Conservation (phyloP, 2,888 invertebrate species). For the Drosophila glabriapex region DNA sequence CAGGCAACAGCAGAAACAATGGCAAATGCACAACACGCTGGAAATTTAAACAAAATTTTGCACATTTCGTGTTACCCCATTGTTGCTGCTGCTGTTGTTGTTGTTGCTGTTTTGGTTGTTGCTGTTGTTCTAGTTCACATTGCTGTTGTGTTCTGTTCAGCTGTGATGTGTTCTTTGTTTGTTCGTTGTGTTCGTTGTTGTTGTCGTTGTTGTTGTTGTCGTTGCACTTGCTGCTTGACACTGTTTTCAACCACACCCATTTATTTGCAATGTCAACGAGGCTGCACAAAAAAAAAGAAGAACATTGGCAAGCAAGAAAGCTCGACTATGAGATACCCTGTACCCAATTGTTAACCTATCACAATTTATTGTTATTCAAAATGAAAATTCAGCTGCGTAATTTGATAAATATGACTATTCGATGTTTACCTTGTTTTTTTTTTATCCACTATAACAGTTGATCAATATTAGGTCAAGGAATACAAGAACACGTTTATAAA, state of each 20-base stretch:
- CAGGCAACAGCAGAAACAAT: slow-evolving; percentile 27
- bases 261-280: slow-evolving; percentile 78
- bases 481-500: neutral
- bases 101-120: slow-evolving; percentile 31
- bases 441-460: neutral
- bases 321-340: slow-evolving; percentile 3
- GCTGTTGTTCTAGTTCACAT: slow-evolving; percentile 18
- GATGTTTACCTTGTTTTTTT: no score
- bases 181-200: slow-evolving; percentile 32
- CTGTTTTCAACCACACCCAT: slow-evolving; percentile 76
- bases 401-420: neutral
- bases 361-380: neutral
- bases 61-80: slow-evolving; percentile 62
- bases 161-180: slow-evolving; percentile 7
- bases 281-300: slow-evolving; percentile 19
- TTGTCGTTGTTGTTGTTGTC: slow-evolving; percentile 50
- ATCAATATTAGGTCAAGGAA: neutral
- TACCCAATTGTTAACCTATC: neutral
- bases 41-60: slow-evolving; percentile 77
- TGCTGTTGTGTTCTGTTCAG: slow-evolving; percentile 23
- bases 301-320: slow-evolving; percentile 3
- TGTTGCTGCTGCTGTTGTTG: slow-evolving; percentile 12
- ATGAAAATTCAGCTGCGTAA: neutral
- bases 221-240: slow-evolving; percentile 77
- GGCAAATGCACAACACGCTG: slow-evolving; percentile 41